A percentile compares a stretch with the other conserved stretches of the same genome.
phyloP scores from a whole-genome alignment of 1,140 invertebrate species.

The Mizuhopecten yessoensis region DNA sequence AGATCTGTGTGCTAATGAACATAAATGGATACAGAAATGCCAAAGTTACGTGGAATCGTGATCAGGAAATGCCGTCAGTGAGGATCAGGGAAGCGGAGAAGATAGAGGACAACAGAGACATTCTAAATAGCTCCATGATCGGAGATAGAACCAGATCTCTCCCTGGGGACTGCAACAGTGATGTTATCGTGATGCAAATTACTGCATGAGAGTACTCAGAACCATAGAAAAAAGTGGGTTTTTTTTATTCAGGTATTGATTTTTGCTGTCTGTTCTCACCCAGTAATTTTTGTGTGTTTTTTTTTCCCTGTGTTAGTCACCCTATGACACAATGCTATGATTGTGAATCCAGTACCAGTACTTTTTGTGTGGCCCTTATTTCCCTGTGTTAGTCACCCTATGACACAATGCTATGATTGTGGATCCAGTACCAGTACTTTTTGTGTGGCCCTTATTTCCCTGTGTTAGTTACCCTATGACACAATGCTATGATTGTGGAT shows the following conservation, averaged over 20 bases:
- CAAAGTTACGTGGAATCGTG: not conserved
- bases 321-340: not conserved
- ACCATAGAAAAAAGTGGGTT: not conserved
- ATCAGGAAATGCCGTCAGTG: not conserved
- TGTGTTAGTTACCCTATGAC: not conserved
- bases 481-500: not conserved
- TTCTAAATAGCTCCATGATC: slow-evolving; percentile 18
- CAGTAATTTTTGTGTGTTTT: not conserved
- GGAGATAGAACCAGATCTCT: not conserved
- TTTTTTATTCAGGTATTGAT: slow-evolving; percentile 26
- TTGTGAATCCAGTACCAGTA: not conserved
- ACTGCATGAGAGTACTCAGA: not conserved
- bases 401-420: not conserved
- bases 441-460: not conserved
- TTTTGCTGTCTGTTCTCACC: not conserved
- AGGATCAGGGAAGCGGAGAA: not conserved
- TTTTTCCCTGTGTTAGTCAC: not conserved
- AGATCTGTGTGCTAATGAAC: not conserved
- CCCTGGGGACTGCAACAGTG: not conserved
- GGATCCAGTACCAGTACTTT: not conserved
- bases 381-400: not conserved
- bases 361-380: not conserved
- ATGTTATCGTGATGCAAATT: slow-evolving; percentile 20
- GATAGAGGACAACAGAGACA: not conserved
- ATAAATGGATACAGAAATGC: not conserved